Conservation (phyloP, 2,888 invertebrate species). For the Eucera pruinosa region DNA sequence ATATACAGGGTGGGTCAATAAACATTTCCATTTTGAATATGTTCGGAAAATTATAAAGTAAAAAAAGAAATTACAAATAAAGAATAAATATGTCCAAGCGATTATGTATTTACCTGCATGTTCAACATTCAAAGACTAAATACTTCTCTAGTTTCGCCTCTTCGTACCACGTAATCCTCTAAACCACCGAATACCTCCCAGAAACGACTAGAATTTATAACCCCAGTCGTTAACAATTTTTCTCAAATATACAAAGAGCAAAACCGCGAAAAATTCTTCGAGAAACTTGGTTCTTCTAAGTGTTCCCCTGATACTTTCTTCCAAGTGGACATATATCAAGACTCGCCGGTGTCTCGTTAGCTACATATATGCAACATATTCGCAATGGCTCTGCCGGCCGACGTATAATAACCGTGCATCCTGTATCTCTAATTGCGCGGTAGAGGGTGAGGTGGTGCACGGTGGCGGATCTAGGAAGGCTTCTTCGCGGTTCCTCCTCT, state of each 20-base stretch:
- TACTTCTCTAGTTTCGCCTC: too few species aligned
- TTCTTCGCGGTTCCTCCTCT: slow-evolving; percentile 45
- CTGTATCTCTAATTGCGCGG: slow-evolving; percentile 62
- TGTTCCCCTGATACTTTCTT: slow-evolving; percentile 11
- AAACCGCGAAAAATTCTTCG: not conserved
- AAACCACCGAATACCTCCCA: not conserved
- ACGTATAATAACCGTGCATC: slow-evolving; percentile 64
- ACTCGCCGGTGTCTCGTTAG: slow-evolving; percentile 36
- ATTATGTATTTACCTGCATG: too few species aligned
- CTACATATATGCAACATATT: slow-evolving; percentile 34
- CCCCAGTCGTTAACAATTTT: not conserved
- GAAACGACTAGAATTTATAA: not conserved
- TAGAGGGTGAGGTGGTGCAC: slow-evolving; percentile 37
- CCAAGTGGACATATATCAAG: slow-evolving; percentile 50
- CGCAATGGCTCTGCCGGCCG: slow-evolving; percentile 41
- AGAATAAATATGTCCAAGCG: too few species aligned
- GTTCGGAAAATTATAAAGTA: too few species aligned
- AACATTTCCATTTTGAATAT: too few species aligned
- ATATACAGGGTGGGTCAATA: too few species aligned
- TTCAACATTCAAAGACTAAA: too few species aligned
- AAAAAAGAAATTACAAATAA: too few species aligned
- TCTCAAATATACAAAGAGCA: not conserved
- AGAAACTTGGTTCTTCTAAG: not conserved
- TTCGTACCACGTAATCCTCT: not conserved
- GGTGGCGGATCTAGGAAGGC: slow-evolving; percentile 35